A percentile compares a stretch with the other conserved stretches of the same genome.
Evolutionary conservation across 2,797 vertebrate genomes (phyloP).

Genomic region (Meriones psammophilus): DNA sequence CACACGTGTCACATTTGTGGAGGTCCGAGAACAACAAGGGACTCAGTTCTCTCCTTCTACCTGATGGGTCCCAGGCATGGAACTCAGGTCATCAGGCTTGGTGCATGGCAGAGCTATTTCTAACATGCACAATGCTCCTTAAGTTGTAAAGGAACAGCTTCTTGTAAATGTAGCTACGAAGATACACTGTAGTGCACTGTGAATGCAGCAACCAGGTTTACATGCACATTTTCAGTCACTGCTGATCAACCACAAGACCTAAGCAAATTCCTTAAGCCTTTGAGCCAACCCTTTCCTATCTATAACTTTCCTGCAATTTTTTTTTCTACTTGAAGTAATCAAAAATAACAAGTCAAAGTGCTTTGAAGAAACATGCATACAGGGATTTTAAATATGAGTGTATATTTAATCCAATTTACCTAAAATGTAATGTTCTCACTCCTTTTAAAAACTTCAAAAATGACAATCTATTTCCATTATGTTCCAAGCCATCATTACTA

Average conservation of each 20-base stretch:
- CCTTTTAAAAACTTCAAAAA: constrained; percentile 48
- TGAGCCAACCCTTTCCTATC: neutral
- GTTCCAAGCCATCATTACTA: constrained; percentile 21
- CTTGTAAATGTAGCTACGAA: constrained; percentile 24
- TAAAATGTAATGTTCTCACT: neutral
- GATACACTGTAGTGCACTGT: neutral
- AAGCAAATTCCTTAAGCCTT: neutral
- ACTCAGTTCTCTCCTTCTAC: neutral
- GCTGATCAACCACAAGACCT: neutral
- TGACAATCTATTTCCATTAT: constrained; percentile 18
- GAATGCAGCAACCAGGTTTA: constrained; percentile 18
- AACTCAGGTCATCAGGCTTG: neutral
- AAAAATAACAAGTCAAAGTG: neutral
- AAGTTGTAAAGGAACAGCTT: neutral
- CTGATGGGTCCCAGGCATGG: too few species aligned
- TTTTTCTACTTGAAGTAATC: neutral
- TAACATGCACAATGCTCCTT: constrained; percentile 25
- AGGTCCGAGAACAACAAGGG: neutral
- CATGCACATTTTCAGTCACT: neutral
- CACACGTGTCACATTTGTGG: neutral
- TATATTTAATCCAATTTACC: constrained; percentile 41
- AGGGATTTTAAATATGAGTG: constrained; percentile 20
- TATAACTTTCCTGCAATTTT: neutral
- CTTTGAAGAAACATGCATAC: constrained; percentile 17
- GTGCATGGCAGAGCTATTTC: neutral